phyloP scores from a whole-genome alignment of 2,113 vertebrate species.

The Phyllostomus discolor region DNA sequence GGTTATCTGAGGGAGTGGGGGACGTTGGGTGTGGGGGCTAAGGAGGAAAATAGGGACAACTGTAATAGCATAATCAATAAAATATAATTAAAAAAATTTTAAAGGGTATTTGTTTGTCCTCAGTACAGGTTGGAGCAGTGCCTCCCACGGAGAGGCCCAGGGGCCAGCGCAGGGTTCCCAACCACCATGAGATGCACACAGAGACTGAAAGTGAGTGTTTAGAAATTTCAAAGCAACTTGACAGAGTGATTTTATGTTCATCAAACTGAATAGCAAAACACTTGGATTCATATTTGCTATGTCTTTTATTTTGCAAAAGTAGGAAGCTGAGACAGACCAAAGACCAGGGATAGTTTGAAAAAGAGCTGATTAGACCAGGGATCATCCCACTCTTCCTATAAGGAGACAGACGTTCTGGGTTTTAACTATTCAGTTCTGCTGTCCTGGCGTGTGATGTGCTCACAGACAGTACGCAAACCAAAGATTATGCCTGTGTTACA shows the following conservation, averaged over 20 bases:
- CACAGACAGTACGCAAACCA: neutral
- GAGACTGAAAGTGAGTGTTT: neutral
- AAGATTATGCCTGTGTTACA: too few relatives aligned
- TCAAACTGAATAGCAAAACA: neutral
- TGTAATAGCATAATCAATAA: too few relatives aligned
- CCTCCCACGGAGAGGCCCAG: neutral
- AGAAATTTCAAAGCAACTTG: neutral
- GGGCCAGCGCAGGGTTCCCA: neutral
- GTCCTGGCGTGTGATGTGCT: rapidly evolving
- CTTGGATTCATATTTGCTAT: neutral
- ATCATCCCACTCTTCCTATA: too few relatives aligned
- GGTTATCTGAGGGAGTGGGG: too few relatives aligned
- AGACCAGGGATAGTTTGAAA: neutral
- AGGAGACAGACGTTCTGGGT: neutral
- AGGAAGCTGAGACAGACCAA: neutral
- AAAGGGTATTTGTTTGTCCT: neutral
- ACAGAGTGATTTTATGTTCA: neutral
- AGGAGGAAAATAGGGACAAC: too few relatives aligned
- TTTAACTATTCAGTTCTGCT: neutral
- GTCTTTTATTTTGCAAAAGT: neutral
- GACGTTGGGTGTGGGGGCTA: too few relatives aligned
- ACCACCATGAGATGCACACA: rapidly evolving
- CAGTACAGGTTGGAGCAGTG: neutral
- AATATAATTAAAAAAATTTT: too few relatives aligned
- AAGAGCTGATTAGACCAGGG: neutral